Evolutionary conservation across 2,797 vertebrate genomes (phyloP).

Genomic region (Eremophila alpestris): DNA sequence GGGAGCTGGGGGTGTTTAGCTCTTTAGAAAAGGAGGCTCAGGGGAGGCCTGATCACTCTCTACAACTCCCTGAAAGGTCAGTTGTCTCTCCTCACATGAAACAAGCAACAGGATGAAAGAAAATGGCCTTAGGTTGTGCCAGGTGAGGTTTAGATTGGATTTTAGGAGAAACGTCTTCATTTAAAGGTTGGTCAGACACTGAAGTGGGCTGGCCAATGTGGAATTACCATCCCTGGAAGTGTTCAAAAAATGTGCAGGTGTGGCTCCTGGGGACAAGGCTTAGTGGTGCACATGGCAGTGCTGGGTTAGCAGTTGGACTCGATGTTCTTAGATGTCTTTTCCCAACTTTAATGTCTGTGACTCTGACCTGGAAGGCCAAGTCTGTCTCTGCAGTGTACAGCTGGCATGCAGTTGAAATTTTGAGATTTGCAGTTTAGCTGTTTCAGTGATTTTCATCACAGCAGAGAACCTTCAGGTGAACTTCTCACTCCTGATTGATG

Average conservation of each 20-base stretch:
- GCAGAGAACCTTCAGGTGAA: neutral
- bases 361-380: neutral
- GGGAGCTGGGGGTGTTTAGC: neutral
- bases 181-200: neutral
- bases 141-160: neutral
- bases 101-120: neutral
- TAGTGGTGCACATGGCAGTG: neutral
- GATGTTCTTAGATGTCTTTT: neutral
- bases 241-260: accelerated
- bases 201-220: neutral
- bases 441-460: neutral
- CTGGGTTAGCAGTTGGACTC: neutral
- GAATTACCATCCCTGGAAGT: neutral
- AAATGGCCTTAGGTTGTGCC: neutral
- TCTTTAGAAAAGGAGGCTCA: neutral
- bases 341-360: neutral
- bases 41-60: no score
- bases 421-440: neutral
- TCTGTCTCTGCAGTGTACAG: neutral
- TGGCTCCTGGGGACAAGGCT: neutral
- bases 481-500: neutral
- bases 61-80: neutral
- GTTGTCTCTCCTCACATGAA: neutral
- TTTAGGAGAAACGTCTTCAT: neutral
- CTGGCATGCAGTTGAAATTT: accelerated